A percentile compares a stretch with the other conserved stretches of the same genome.
These are phyloP conservation scores for Endotricha flammealis DNA, from an alignment of 2,888 invertebrate species.

Conservation along the genomic window DNA sequence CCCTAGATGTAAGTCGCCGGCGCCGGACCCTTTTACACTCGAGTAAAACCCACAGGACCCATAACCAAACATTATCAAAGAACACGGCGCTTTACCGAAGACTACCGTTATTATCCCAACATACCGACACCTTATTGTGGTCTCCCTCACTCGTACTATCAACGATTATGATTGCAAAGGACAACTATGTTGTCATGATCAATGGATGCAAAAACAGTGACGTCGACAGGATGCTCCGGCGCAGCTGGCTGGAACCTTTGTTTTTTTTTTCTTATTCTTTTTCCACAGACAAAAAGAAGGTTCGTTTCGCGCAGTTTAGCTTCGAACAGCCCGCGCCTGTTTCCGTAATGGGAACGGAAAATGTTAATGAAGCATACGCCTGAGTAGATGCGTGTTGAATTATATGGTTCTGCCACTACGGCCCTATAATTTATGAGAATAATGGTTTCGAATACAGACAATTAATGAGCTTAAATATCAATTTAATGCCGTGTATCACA, in stretches of 20 bases:
- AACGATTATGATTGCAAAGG: constrained; percentile 35
- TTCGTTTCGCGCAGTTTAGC: constrained; percentile 69
- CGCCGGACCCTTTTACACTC: constrained; percentile 41
- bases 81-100: constrained; percentile 59
- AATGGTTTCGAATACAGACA: constrained; percentile 37
- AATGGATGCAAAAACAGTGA: constrained; percentile 65
- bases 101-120: constrained; percentile 60
- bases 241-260: constrained; percentile 74
- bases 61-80: constrained; percentile 57
- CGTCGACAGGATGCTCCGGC: constrained; percentile 72
- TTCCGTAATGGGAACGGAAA: constrained; percentile 69
- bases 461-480: constrained; percentile 43
- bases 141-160: constrained; percentile 39
- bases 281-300: constrained; percentile 55
- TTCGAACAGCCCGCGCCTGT: constrained; percentile 50
- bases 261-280: constrained; percentile 52
- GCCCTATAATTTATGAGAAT: constrained; percentile 47
- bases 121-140: constrained; percentile 35
- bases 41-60: constrained; percentile 47
- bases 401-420: constrained; percentile 36
- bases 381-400: constrained; percentile 47
- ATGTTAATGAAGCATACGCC: constrained; percentile 64
- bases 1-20: constrained; percentile 36
- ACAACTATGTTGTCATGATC: constrained; percentile 49
- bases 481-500: constrained; percentile 16